A percentile compares a stretch with the other conserved stretches of the same genome.
Conservation (phyloP, 2,888 invertebrate genomes). For the Halictus quadricinctus region DNA sequence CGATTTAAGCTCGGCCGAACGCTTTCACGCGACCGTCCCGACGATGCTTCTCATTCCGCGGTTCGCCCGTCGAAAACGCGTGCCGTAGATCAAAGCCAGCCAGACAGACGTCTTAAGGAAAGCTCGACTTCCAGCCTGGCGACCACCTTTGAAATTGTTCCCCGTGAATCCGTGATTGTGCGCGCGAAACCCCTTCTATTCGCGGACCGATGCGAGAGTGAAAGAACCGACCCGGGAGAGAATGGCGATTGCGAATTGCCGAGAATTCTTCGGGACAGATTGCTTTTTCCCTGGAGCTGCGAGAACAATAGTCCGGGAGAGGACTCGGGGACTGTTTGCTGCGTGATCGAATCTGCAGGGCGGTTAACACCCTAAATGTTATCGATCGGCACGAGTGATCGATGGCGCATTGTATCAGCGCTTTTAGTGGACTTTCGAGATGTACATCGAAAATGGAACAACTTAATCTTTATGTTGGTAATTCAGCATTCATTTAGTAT, state of each 20-base stretch:
- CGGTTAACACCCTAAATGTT: constrained; percentile 2
- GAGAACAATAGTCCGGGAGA: not conserved
- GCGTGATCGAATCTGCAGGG: not conserved
- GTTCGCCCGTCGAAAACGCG: constrained; percentile 47
- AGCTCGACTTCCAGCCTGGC: not conserved
- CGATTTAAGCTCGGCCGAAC: constrained; percentile 52
- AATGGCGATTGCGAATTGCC: constrained; percentile 7
- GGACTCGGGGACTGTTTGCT: not conserved
- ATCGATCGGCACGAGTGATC: not conserved
- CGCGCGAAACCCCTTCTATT: constrained; percentile 8
- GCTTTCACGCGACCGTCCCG: constrained; percentile 44
- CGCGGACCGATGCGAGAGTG: not conserved
- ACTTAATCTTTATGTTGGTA: not conserved
- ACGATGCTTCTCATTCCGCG: constrained; percentile 23
- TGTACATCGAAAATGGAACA: not conserved
- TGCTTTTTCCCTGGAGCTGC: not conserved
- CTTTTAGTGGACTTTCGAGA: not conserved
- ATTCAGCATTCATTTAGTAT: not conserved
- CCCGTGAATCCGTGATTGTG: constrained; percentile 37
- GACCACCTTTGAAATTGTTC: constrained; percentile 23
- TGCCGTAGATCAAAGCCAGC: constrained; percentile 61
- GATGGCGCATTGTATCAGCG: not conserved
- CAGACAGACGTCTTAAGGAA: constrained; percentile 32
- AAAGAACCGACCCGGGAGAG: not conserved
- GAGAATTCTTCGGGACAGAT: constrained; percentile 5